Conservation (phyloP, 2,113 vertebrate genomes). For the Corapipo altera region DNA sequence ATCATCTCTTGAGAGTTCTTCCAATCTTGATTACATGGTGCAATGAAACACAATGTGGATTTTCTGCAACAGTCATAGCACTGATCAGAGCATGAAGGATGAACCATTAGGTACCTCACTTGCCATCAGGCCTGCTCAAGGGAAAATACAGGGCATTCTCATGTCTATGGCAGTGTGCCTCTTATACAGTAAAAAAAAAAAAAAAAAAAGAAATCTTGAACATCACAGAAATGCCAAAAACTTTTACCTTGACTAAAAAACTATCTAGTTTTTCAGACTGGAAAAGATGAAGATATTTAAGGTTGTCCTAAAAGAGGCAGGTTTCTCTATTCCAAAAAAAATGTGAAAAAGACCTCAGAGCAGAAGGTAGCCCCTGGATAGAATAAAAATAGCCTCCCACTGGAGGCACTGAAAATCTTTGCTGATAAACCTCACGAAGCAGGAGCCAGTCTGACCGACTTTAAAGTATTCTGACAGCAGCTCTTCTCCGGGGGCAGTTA, state of each 20-base stretch:
- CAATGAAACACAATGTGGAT: constrained; percentile 9
- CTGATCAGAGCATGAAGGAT: background rate
- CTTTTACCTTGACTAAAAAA: background rate
- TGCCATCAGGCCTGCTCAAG: background rate
- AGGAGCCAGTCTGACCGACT: constrained; percentile 45
- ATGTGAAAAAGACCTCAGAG: background rate
- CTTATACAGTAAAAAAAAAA: background rate
- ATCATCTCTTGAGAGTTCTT: background rate
- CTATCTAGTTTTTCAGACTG: background rate
- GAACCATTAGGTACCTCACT: background rate
- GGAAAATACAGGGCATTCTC: background rate
- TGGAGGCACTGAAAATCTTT: constrained; percentile 49
- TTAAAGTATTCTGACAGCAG: constrained; percentile 63
- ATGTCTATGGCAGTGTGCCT: background rate
- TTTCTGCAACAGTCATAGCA: background rate
- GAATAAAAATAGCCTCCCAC: constrained; percentile 56
- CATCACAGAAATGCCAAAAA: background rate
- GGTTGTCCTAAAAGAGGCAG: constrained; percentile 11
- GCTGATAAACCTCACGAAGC: constrained; percentile 39
- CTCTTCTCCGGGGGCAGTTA: background rate
- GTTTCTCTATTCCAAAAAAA: background rate
- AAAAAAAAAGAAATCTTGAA: background rate
- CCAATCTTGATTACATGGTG: background rate
- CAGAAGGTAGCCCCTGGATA: constrained; percentile 33
- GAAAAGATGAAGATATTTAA: background rate